phyloP scores from a whole-genome alignment of 2,888 invertebrate species.

The Amphipoea oculea region DNA sequence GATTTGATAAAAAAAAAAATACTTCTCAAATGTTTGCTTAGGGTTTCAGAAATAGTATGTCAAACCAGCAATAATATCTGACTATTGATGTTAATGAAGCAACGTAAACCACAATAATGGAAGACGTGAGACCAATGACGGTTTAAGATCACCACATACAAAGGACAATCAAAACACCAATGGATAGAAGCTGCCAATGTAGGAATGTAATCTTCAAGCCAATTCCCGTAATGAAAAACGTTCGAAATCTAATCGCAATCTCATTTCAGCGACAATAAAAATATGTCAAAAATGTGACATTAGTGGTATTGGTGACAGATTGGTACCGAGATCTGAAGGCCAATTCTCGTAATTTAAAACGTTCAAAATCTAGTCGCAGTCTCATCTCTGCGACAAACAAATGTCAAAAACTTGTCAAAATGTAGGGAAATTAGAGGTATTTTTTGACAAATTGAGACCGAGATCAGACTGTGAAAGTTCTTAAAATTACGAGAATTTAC shows the following conservation, averaged over 20 bases:
- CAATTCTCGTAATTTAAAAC: no score
- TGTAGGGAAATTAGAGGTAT: no score
- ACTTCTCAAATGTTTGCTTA: not conserved
- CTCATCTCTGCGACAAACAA: no score
- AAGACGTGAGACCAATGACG: not conserved
- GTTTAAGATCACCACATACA: not conserved
- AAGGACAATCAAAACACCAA: not conserved
- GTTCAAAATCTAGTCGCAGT: no score
- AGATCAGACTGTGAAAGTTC: not conserved
- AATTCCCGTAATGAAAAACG: no score
- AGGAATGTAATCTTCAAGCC: not conserved
- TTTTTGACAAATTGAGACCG: not conserved
- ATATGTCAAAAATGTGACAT: no score
- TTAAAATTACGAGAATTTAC: not conserved
- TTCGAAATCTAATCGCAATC: no score
- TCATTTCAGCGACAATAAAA: no score
- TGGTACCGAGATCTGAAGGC: not conserved
- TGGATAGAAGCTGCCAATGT: not conserved
- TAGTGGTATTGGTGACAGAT: no score
- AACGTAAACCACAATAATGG: not conserved
- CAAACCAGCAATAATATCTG: not conserved
- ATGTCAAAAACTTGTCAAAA: no score
- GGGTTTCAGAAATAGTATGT: not conserved
- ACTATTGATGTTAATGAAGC: not conserved
- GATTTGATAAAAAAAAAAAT: no score